Evolutionary conservation across 2,797 vertebrate genomes (phyloP), one percentile per base, ranked within the genome.

Genomic region (Darevskia mixta): DNA sequence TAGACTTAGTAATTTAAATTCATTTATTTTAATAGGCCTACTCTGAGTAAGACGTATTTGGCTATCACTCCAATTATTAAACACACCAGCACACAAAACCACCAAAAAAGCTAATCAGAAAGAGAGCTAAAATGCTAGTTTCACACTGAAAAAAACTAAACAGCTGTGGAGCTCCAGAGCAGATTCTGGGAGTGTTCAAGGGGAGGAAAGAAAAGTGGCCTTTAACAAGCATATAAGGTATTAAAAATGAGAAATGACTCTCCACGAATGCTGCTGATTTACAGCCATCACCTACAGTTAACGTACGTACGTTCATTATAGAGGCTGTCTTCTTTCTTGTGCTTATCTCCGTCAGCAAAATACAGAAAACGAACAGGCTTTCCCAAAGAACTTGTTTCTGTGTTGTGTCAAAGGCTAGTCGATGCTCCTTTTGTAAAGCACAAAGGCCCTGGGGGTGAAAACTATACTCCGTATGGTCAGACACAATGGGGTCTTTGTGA

Each of bases 401-500:
- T 61, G 49, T 71, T 86, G 41, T 81, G 61, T 79, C 69, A 85
- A 85, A 80, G 55, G n/a, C 77, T 66, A 75, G 67, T 43, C 32
- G 73, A 29, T 55, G 43, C 79, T 83, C 58, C 43, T 73, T 88
- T 85, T 73, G n/a, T 64, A 43, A 49, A 29, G 38, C 15, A 69
- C 69, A 69, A 80, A 38, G 25, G 23, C 71, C 67, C 41, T 85
- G 66, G 66, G 35, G 66, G 49, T 43, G n/a, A 83, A 72, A 58
- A 72, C 76, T 79, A 8, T 6, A 18, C 45, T 78, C n/a, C 76
- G 49, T 71, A 79, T 61, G 84, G 55, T 64, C 29, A 43, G n/a
- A 23, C 69, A 81, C 83, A 81, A 81, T 75, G 77, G n/a, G 29
- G 38, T 67, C 71, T 69, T 87, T 87, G 32, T n/a, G 77, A 75